Conservation (phyloP, 2,113 vertebrate genomes). For the Puma concolor region DNA sequence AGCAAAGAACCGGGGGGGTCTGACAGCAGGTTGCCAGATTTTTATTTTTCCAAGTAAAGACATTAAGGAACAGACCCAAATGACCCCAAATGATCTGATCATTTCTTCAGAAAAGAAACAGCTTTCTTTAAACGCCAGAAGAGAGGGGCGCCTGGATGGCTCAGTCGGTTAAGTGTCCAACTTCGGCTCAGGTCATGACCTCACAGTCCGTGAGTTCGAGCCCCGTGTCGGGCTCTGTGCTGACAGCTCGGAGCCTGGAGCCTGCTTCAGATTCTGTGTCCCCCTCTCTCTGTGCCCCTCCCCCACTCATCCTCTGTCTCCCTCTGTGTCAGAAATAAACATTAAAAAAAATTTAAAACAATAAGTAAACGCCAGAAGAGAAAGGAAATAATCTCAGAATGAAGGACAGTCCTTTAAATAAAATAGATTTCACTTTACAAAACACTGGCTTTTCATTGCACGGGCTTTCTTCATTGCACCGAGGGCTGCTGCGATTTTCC, state of each 20-base stretch:
- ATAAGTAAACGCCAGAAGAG: slow-evolving; percentile 8
- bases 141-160: not conserved
- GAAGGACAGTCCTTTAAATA: not conserved
- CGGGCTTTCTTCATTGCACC: not conserved
- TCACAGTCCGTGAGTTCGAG: too few species aligned
- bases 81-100: slow-evolving; percentile 1
- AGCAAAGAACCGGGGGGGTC: not conserved
- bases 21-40: not conserved
- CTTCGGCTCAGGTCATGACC: too few species aligned
- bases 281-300: too few species aligned
- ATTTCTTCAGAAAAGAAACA: slow-evolving; percentile 41
- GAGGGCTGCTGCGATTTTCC: slow-evolving; percentile 38
- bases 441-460: not conserved
- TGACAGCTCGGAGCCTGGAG: too few species aligned
- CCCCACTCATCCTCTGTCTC: too few species aligned
- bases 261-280: too few species aligned
- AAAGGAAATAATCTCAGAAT: slow-evolving; percentile 19
- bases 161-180: too few species aligned
- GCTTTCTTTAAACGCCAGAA: slow-evolving; percentile 44
- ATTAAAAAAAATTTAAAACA: too few species aligned
- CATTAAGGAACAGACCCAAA: slow-evolving; percentile 51
- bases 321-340: too few species aligned
- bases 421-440: slow-evolving; percentile 47
- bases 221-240: too few species aligned
- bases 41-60: slow-evolving; percentile 60